Base-by-base conservation (phyloP, 2,888 invertebrate species). In the Gibbula magus region DNA sequence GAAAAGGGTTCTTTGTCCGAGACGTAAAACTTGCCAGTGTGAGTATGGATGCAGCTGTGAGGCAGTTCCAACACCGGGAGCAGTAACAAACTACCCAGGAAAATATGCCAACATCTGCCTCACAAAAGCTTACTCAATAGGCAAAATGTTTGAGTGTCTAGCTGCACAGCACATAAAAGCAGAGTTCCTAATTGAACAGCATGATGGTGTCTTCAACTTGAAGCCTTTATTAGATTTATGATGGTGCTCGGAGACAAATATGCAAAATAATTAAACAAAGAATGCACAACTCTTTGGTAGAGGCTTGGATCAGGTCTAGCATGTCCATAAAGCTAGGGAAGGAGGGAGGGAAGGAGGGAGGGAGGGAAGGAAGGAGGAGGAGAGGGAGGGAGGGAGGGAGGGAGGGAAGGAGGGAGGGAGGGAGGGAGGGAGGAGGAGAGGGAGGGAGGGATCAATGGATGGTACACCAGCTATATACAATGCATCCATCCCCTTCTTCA, bases 241-340 rank as follows among this genome's bases (percentile, higher is more conserved):
- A 79, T 76, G 70, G 53, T 53, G 20, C 52, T 35, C 29, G 35
- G 29, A 22, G 66, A 35, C 80, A 80, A 80, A 73, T 61, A 80
- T 77, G 80, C 80, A 54, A 76, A 77, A 80, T 80, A 80, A 80
- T 80, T 77, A 80, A 73, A 74, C 67, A 54, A 77, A 79, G 80
- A 80, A 80, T 77, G 80, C 51, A 22, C 45, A 45, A 13, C 45
- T 45, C 45, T 45, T 45, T 45, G 29, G 66, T 61, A 20, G 39
- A 35, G 25, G 77, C 8, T 45, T 45, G 35, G 54, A 66, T 56
- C 29, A 76, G 56, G 54, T 13, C 29, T 10, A 53, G 54, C 61
- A 66, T 35, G 61, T 35, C 45, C 39, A 77, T 56, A 77, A 66
- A 77, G 66, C 22, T 39, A 73, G 25, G 56, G 35, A 70, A 32